These are phyloP conservation scores for Cyphomyrus discorhynchus DNA, from an alignment of 2,113 vertebrate genomes.

Conservation along the genomic window DNA sequence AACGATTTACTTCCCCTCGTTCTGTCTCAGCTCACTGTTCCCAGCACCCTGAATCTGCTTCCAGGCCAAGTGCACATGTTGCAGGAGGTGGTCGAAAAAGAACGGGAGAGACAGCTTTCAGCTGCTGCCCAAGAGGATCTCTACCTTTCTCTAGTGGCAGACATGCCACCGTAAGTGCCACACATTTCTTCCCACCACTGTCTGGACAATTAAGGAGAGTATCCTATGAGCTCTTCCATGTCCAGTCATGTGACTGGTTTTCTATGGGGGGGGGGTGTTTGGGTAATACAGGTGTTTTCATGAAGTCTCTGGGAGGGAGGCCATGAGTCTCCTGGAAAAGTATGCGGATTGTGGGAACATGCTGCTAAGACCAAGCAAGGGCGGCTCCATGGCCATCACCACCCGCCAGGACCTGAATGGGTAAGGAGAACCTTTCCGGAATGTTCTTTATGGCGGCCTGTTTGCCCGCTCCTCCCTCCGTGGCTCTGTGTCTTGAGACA, in stretches of 20 bases:
- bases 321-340: constrained; percentile 61
- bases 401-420: constrained; percentile 56
- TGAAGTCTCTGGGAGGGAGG: constrained; percentile 59
- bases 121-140: fast-evolving
- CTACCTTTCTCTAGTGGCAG: constrained; percentile 16
- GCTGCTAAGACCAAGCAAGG: constrained; percentile 61
- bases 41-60: constrained; percentile 61
- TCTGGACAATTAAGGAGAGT: no score
- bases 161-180: constrained; percentile 57
- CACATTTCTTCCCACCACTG: no score
- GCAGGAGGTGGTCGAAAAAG: constrained; percentile 56
- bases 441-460: background rate
- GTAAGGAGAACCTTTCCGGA: constrained; percentile 42
- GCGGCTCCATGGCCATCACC: constrained; percentile 56
- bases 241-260: background rate
- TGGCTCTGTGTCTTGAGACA: background rate
- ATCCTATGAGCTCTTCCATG: background rate
- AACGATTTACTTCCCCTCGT: background rate
- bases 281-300: constrained; percentile 60
- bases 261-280: background rate
- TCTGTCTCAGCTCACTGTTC: constrained; percentile 57
- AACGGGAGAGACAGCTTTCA: constrained; percentile 42
- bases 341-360: constrained; percentile 61
- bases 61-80: constrained; percentile 71
- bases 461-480: background rate